Percentiles rank a stretch among this genome's conserved stretches.
These are phyloP conservation scores for Pilophorus perplexus DNA, from an alignment of 2,888 invertebrate genomes.

Conservation along the genomic window DNA sequence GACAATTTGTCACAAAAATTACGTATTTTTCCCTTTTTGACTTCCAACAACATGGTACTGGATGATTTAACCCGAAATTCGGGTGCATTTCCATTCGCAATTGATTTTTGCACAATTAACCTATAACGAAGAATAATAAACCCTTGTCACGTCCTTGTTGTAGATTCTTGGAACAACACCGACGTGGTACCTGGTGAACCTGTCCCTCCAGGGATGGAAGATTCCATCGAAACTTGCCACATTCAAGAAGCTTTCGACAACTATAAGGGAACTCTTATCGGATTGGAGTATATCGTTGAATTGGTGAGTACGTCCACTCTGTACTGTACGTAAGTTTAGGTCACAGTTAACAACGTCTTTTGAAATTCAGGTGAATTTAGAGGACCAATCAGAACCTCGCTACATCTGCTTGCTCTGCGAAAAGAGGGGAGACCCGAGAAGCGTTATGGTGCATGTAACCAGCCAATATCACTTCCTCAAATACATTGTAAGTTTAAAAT, in stretches of 20 bases:
- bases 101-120: too few species aligned
- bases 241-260: slow-evolving; percentile 59
- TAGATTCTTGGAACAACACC: slow-evolving; percentile 24
- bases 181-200: slow-evolving; percentile 61
- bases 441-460: slow-evolving; percentile 73
- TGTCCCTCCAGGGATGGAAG: slow-evolving; percentile 69
- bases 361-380: slow-evolving; percentile 24
- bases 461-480: slow-evolving; percentile 73
- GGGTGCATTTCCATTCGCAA: too few species aligned
- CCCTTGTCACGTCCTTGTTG: too few species aligned
- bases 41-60: too few species aligned
- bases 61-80: too few species aligned
- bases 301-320: slow-evolving; percentile 51
- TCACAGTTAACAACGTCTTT: background rate
- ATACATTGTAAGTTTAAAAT: slow-evolving; percentile 60
- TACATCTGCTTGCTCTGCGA: slow-evolving; percentile 77
- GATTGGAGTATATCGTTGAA: slow-evolving; percentile 78
- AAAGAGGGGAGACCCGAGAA: slow-evolving; percentile 74
- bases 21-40: too few species aligned
- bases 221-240: slow-evolving; percentile 55
- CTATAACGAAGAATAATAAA: too few species aligned
- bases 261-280: slow-evolving; percentile 60
- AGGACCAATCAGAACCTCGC: slow-evolving; percentile 59
- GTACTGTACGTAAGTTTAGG: background rate
- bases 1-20: too few species aligned